phyloP scores from a whole-genome alignment of 2,888 invertebrate species.

The Mythimna lalbum region DNA sequence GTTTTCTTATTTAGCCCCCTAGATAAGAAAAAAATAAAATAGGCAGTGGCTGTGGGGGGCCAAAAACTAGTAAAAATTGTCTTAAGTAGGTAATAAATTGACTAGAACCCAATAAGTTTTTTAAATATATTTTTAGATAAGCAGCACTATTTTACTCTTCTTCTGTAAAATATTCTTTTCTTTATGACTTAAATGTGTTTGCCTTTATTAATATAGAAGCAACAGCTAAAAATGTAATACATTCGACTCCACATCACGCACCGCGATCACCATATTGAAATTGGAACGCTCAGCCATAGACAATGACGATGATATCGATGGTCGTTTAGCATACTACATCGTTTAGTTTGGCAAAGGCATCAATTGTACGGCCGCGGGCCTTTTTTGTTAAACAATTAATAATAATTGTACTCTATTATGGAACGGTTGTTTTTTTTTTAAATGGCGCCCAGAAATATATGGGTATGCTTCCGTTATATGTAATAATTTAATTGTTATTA shows the following conservation, averaged over 20 bases:
- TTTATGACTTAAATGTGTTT: too few relatives aligned
- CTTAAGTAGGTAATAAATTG: too few relatives aligned
- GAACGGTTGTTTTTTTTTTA: slow-evolving; percentile 18
- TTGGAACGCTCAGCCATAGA: slow-evolving; percentile 85
- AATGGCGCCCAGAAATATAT: slow-evolving; percentile 40
- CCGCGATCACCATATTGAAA: slow-evolving; percentile 84
- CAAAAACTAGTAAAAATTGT: too few relatives aligned
- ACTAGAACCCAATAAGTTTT: too few relatives aligned
- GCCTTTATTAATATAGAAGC: too few relatives aligned
- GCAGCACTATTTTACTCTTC: too few relatives aligned
- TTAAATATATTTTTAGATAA: too few relatives aligned
- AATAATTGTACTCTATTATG: slow-evolving; percentile 32
- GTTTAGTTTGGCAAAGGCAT: slow-evolving; percentile 81
- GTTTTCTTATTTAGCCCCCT: too few relatives aligned
- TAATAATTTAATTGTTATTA: slow-evolving; percentile 3
- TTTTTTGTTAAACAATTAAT: slow-evolving; percentile 58
- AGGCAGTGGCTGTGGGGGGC: too few relatives aligned
- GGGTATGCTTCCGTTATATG: slow-evolving; percentile 36
- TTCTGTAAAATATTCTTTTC: too few relatives aligned
- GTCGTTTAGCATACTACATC: slow-evolving; percentile 89
- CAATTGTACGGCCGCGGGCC: slow-evolving; percentile 50
- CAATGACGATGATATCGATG: slow-evolving; percentile 89
- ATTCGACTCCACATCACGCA: slow-evolving; percentile 66
- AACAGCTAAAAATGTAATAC: too few relatives aligned
- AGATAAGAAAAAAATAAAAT: too few relatives aligned